Conservation (phyloP, 2,797 vertebrate species). For the Bothrops alternatus region DNA sequence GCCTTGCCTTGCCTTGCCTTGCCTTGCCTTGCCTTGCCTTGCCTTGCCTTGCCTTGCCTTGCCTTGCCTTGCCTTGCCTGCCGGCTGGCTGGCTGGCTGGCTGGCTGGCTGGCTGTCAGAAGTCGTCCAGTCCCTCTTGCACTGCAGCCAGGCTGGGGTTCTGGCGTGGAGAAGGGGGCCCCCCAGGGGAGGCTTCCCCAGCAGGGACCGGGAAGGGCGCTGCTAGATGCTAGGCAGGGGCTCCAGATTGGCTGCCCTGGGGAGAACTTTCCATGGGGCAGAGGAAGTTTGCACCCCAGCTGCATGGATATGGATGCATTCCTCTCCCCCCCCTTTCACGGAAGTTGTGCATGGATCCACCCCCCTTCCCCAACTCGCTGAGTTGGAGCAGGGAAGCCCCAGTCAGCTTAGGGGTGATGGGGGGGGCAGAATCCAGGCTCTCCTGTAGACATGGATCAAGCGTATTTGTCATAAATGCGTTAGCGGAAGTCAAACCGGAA, state of each 20-base stretch:
- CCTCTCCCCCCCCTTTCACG: background rate
- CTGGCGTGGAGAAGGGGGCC: background rate
- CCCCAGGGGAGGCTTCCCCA: too few relatives aligned
- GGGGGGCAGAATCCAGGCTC: rapidly evolving
- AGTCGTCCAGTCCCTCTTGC: too few relatives aligned
- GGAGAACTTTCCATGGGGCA: background rate
- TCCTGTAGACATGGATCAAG: background rate
- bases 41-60: too few relatives aligned
- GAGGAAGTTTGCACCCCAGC: background rate
- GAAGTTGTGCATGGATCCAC: background rate
- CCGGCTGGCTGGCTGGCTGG: too few relatives aligned
- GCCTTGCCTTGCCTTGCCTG: too few relatives aligned
- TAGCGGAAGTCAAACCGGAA: background rate
- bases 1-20: too few relatives aligned
- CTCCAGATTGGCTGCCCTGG: background rate
- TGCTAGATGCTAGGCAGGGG: background rate
- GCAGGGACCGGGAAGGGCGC: background rate
- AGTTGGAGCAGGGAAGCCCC: background rate
- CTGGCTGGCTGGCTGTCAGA: slow-evolving; percentile 30
- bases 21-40: too few relatives aligned
- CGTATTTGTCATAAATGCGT: too few relatives aligned
- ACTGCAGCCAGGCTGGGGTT: background rate
- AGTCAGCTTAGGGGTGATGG: too few relatives aligned
- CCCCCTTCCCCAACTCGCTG: rapidly evolving
- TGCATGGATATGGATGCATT: background rate